These are phyloP conservation scores for Calameuta filiformis DNA, from an alignment of 2,888 invertebrate species.

Conservation along the genomic window DNA sequence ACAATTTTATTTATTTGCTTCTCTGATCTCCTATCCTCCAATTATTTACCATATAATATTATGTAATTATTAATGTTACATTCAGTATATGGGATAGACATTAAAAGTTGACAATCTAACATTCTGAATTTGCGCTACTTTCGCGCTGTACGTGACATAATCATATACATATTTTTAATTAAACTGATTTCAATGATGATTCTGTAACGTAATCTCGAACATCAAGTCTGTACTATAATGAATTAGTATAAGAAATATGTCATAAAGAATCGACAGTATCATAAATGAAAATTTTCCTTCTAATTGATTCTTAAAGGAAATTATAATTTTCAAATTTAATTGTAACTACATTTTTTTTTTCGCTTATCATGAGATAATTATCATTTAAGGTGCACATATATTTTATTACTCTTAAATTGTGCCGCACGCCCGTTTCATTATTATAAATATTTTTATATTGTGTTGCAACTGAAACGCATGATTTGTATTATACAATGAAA, in stretches of 20 bases:
- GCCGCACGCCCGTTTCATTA: not conserved
- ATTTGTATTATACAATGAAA: not conserved
- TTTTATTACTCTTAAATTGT: not conserved
- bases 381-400: not conserved
- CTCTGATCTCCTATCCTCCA: not conserved
- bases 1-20: slow-evolving; percentile 4
- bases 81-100: not conserved
- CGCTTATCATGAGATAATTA: not conserved
- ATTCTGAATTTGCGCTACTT: not conserved
- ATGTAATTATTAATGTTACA: not conserved
- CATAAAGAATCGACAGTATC: not conserved
- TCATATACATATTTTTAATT: not conserved
- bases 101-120: not conserved
- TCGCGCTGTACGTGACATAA: not conserved
- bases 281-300: not conserved
- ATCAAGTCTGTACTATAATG: not conserved
- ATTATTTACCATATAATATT: not conserved
- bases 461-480: not conserved
- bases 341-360: not conserved
- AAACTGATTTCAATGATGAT: not conserved
- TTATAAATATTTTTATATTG: not conserved
- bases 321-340: not conserved
- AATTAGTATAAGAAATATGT: not conserved
- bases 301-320: not conserved
- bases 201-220: not conserved